Evolutionary conservation across 1,140 invertebrate species (phyloP).

Genomic region (Habropoda laboriosa): DNA sequence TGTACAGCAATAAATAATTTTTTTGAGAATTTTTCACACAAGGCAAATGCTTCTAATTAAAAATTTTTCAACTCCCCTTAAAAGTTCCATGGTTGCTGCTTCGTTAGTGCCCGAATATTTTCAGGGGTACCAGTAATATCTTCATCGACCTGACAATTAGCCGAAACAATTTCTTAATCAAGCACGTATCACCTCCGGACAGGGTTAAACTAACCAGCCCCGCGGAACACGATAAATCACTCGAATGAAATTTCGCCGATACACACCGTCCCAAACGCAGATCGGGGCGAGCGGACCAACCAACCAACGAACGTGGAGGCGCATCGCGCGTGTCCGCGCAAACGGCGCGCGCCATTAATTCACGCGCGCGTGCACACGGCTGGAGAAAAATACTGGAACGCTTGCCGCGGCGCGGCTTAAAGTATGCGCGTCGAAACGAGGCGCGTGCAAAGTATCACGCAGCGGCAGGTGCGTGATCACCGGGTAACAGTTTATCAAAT

Average conservation of each 20-base stretch:
- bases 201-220: too few species aligned
- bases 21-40: too few species aligned
- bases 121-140: too few species aligned
- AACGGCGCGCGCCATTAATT: slow-evolving; percentile 41
- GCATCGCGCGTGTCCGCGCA: neutral
- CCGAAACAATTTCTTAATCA: neutral
- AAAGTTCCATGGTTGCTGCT: too few species aligned
- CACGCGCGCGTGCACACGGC: slow-evolving; percentile 2
- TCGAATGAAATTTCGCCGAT: neutral
- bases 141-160: too few species aligned
- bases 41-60: too few species aligned
- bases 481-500: slow-evolving; percentile 46
- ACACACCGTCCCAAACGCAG: neutral
- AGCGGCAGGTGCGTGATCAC: slow-evolving; percentile 54
- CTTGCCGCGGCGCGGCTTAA: too few species aligned
- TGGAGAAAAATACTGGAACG: slow-evolving; percentile 22
- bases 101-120: too few species aligned
- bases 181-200: too few species aligned
- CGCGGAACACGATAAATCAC: neutral
- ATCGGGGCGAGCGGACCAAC: too few species aligned
- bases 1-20: too few species aligned
- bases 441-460: slow-evolving; percentile 19
- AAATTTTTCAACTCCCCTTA: too few species aligned
- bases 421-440: slow-evolving; percentile 20
- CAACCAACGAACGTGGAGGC: neutral